Evolutionary conservation across 1,140 invertebrate species (phyloP), one percentile per base, ranked within the genome.

Genomic region (Drosophila busckii): DNA sequence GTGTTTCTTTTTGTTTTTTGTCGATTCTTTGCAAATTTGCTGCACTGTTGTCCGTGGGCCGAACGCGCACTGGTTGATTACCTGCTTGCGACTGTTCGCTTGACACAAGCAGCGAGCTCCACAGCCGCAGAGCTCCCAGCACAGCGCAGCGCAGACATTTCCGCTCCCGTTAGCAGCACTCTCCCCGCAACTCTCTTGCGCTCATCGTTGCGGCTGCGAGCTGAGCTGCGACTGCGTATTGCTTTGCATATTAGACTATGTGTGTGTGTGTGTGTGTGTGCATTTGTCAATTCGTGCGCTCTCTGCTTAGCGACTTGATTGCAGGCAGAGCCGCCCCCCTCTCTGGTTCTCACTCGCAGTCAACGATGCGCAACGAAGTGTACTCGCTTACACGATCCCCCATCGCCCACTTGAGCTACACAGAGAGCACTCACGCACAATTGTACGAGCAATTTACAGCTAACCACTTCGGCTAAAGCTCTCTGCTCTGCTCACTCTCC

Each of bases 41-140:
- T 64, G 68, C 46, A 44, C 42, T n/a, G n/a, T 61, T 62, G 32
- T 75, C 70, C 70, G 70, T 50, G 31, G 37, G 70, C 64, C 73
- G 68, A 55, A 63, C 71, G 73, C 73, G 71, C 71, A 59, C 73
- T 48, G 49, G 46, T 67, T 45, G 63, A 67, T 68, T 71, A 71
- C 67, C 73, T 44, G 71, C 50, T 78, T 41, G 62, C 71, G 67
- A 78, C 71, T 78, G 71, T 40, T 52, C 23, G 61, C 45, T 45
- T 38, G 41, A 26, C 34, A 46, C 26, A 31, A 13, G 15, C 13
- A 40, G 31, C 13, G 35, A 8, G 37, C 29, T 41, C 16, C 17
- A 16, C 34, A 19, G 15, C 34, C 13, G 29, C 13, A 19, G 7
- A 6, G 25, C 40, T 44, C n/a, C 13, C 13, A 29, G 8, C 15